A percentile compares a stretch with the other conserved stretches of the same genome.
Evolutionary conservation across 2,888 invertebrate genomes (phyloP).

Genomic region (Tachina lurida): DNA sequence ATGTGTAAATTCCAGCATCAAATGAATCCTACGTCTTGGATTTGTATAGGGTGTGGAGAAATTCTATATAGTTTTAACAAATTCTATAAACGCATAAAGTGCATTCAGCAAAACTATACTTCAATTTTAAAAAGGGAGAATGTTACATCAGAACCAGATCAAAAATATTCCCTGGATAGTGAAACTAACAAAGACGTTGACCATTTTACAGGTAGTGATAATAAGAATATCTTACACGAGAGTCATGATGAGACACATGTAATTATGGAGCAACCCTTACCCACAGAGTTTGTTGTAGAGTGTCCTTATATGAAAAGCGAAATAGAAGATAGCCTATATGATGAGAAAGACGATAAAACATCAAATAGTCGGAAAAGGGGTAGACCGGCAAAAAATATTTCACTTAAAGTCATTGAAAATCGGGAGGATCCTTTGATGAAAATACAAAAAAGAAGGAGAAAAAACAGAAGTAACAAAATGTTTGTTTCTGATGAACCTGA

Average conservation of each 20-base stretch:
- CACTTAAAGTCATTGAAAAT: neutral
- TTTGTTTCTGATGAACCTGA: neutral
- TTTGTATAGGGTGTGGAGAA: slow-evolving; percentile 17
- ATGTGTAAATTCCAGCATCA: neutral
- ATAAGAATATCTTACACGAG: neutral
- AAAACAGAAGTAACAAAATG: slow-evolving; percentile 5
- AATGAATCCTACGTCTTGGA: slow-evolving; percentile 15
- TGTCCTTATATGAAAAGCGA: slow-evolving; percentile 34
- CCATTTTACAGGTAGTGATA: slow-evolving; percentile 9
- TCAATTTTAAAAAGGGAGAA: slow-evolving; percentile 71
- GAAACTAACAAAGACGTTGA: neutral
- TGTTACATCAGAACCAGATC: neutral
- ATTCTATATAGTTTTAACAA: slow-evolving; percentile 73
- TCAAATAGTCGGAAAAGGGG: slow-evolving; percentile 33
- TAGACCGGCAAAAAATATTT: slow-evolving; percentile 9
- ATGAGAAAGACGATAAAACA: slow-evolving; percentile 3
- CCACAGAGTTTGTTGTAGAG: slow-evolving; percentile 44
- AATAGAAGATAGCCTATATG: neutral
- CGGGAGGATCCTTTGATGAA: slow-evolving; percentile 47
- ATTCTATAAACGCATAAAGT: slow-evolving; percentile 75
- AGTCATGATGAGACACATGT: slow-evolving; percentile 13
- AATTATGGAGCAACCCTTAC: slow-evolving; percentile 32
- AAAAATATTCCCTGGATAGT: neutral
- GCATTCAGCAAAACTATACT: slow-evolving; percentile 72
- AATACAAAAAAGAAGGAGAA: neutral